Evolutionary conservation across 2,888 invertebrate genomes (phyloP).

Genomic region (Autographa gamma): DNA sequence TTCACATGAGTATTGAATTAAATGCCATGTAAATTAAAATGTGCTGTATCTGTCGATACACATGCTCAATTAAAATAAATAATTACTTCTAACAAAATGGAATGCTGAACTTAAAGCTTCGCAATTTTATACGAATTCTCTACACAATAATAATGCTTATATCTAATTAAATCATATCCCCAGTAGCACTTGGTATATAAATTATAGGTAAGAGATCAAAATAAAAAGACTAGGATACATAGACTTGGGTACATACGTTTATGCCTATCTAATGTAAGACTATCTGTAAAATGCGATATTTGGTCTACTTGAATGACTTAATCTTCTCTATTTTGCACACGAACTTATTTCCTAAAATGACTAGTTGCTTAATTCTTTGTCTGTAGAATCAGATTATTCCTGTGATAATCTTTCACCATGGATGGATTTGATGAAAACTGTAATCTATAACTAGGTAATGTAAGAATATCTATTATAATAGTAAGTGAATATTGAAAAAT

Average conservation of each 20-base stretch:
- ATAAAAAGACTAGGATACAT: slow-evolving; percentile 22
- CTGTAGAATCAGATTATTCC: not conserved
- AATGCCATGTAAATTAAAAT: slow-evolving; percentile 40
- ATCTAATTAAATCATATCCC: slow-evolving; percentile 50
- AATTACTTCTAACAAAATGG: slow-evolving; percentile 61
- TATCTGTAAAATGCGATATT: not conserved
- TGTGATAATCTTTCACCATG: not conserved
- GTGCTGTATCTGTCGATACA: slow-evolving; percentile 45
- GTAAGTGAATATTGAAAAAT: not conserved
- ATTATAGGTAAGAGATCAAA: slow-evolving; percentile 24
- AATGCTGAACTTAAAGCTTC: slow-evolving; percentile 64
- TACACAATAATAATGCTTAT: slow-evolving; percentile 43
- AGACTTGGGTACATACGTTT: not conserved
- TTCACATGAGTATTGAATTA: slow-evolving; percentile 75
- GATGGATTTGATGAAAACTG: not conserved
- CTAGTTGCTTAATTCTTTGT: not conserved
- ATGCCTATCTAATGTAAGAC: not conserved
- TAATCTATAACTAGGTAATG: not conserved
- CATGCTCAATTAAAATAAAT: slow-evolving; percentile 44
- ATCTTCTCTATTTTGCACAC: not conserved
- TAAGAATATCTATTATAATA: not conserved
- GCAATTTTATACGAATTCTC: slow-evolving; percentile 34
- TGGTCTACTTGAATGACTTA: not conserved
- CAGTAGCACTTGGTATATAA: slow-evolving; percentile 25
- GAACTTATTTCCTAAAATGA: not conserved